Base-by-base conservation (phyloP, 2,888 invertebrate genomes). In the Drosophila neutralis region DNA sequence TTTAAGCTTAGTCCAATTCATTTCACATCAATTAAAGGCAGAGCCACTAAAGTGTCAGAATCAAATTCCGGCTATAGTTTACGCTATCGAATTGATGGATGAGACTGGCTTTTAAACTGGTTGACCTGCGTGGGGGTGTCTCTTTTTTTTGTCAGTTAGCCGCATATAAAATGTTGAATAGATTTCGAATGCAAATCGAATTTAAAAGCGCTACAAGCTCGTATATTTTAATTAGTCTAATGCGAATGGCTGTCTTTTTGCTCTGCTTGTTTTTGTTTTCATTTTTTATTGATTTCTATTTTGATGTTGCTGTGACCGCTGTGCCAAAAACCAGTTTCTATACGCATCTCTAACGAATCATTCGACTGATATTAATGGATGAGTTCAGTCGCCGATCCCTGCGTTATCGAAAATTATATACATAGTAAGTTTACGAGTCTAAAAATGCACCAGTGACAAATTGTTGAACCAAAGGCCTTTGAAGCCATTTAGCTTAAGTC, bases 171-270 rank as follows among this genome's bases (percentile, higher is more conserved):
- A 67, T 71, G 73, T 45, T 62, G 73, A 76, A 88, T 88, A 57
- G 68, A 80, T 85, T 85, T 88, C 69, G 86, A 87, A 86, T 86
- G 90, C 90, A 86, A 86, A 86, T 86, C 69, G 56, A 72, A 78
- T 75, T 74, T 69, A 69, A 72, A 67, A 70, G 76, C 69, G 80
- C 69, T 54, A 67, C 69, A 72, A 72, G 57, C 76, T 76, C 74
- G 78, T 64, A 78, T 89, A 75, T 83, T 73, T 89, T 89, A 85
- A 90, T 85, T 89, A 90, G 87, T 81, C 76, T 76, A 89, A 89
- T 90, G 75, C 78, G 89, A 69, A 48, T 40, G 67, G 56, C 59
- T 69, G 51, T 29, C 45, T 69, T 64, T 70, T 58, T 56, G 40
- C 54, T 58, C 40, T 61, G 42, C 60, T 73, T 65, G 57, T 38